Evolutionary conservation across 2,888 invertebrate species (phyloP), one percentile per base, ranked within the genome.

Genomic region (Thera britannica): DNA sequence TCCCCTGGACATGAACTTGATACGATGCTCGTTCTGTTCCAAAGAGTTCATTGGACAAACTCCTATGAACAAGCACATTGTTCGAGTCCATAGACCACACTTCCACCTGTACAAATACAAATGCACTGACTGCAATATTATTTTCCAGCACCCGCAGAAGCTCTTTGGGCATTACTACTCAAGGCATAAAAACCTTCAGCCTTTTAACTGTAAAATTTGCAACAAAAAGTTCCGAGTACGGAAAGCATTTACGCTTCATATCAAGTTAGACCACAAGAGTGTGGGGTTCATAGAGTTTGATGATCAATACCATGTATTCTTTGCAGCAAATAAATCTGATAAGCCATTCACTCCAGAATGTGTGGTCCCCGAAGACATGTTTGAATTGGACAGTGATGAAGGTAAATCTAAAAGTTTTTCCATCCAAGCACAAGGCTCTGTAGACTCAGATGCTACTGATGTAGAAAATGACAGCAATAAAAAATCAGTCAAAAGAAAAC

Each of bases 221-320:
- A 58, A 88, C 57, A 82, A 75, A 65, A 84, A 68, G 2, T 93
- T 89, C 62, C 73, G 79, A 56, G 55, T 88, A 1, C 80, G 93
- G 0, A 92, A 90, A 58, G 75, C 74, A 2, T 92, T 93, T 52
- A 88, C 90, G 0, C 71, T 92, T 0, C 93, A 93, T 38, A 93
- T 93, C 0, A 92, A 92, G 74, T n/a, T 90, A 5, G 72, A 73
- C 0, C 93, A 93, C 35, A 78, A 86, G 0, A 87, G 90, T 52
- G 67, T 80, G 2, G 93, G 93, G 0, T 89, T 80, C 38, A 89
- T 92, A 7, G 90, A 91, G 57, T 92, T 92, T 71, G 88, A 92
- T 77, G 79, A 90, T 2, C 84, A 86, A 3, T 90, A 87, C 57
- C 84, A 90, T 75, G 93, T 93, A 0, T 88, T 79, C 68, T 93